Percentiles rank a stretch among this genome's conserved stretches.
phyloP scores from a whole-genome alignment of 2,797 vertebrate genomes.

The Dallia pectoralis region DNA sequence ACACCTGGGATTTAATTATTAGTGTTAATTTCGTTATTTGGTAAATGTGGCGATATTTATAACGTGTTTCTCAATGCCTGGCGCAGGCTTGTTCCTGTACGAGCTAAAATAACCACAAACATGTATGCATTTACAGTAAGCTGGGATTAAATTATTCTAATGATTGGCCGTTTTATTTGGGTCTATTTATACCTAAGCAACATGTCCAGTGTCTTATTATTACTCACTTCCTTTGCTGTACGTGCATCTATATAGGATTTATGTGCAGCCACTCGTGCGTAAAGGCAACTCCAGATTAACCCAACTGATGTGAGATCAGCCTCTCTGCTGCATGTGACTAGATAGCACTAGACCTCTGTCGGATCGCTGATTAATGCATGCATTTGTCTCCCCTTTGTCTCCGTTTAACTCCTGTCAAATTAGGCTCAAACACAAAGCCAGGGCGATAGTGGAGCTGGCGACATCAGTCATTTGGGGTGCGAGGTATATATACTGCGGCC shows the following conservation, averaged over 20 bases:
- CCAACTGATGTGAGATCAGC: background rate
- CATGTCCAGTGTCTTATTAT: background rate
- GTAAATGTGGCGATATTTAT: background rate
- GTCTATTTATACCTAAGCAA: too few relatives aligned
- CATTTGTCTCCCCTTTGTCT: constrained; percentile 69
- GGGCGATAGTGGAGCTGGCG: constrained; percentile 52
- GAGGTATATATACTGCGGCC: constrained; percentile 29
- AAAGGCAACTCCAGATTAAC: background rate
- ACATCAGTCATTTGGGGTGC: constrained; percentile 50
- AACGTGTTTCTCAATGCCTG: background rate
- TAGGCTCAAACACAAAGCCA: constrained; percentile 51
- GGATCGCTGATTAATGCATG: constrained; percentile 55
- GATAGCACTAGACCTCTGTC: background rate
- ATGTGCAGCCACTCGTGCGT: background rate
- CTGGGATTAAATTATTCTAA: too few relatives aligned
- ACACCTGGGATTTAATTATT: background rate
- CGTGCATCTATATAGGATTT: background rate
- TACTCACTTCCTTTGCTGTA: background rate
- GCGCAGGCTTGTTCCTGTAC: background rate
- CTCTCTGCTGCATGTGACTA: background rate
- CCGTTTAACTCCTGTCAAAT: constrained; percentile 69
- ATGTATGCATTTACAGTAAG: too few relatives aligned
- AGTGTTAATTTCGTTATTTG: background rate
- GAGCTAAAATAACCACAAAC: background rate
- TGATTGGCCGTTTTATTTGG: too few relatives aligned